Base-by-base conservation (phyloP, 2,888 invertebrate genomes). In the Euclidia mi region DNA sequence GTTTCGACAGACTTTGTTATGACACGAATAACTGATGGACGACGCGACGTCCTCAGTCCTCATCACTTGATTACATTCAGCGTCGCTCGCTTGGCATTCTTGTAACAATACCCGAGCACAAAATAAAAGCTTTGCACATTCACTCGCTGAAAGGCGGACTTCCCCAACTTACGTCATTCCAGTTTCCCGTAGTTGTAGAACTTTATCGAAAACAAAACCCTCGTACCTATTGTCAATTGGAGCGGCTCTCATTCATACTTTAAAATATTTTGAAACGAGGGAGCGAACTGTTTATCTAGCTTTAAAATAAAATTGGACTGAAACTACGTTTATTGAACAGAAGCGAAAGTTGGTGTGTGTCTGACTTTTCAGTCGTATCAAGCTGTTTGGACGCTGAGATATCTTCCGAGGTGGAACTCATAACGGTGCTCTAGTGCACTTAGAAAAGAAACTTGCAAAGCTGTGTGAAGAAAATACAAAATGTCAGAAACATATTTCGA, bases 91-190 rank as follows among this genome's bases (percentile, higher is more conserved):
- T 89, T 84, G 75, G 84, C 86, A 86, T 88, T 90, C 87, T 85
- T 84, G 89, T 87, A 89, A 91, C 92, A 92, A 91, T 91, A 87
- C 89, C 84, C 74, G 80, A 71, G 81, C 81, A 87, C 88, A 85
- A 92, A 92, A 92, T 92, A 92, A 93, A 93, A 93, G 88, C 91
- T 85, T 84, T 82, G 87, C 92, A 90, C 92, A 92, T 92, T 85
- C 88, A 82, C 77, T 82, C 76, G 76, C 81, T 89, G 88, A 92
- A 91, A 90, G 87, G 86, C 83, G 79, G 82, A 84, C 85, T 88
- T 88, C 82, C 85, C 84, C 80, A 84, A 87, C 87, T 85, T 85
- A 82, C 82, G 79, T 84, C 83, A 84, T 77, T 70, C 76, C 75
- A 87, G 80, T 87, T 86, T 85, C 81, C 78, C 71, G 76, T 79